Evolutionary conservation across 1,140 invertebrate genomes (phyloP).

Genomic region (Cheumatopsyche charites): DNA sequence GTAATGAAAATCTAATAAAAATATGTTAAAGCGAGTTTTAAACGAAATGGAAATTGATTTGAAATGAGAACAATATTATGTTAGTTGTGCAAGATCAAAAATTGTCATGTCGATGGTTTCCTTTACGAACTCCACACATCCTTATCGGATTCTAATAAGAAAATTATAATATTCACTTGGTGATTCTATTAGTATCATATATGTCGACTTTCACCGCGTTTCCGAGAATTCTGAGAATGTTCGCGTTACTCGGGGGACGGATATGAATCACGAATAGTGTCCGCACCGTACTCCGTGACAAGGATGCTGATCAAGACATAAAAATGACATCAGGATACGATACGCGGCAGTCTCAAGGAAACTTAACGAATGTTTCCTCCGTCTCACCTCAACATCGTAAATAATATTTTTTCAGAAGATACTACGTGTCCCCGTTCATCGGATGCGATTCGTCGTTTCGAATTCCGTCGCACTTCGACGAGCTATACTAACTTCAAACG

Average conservation of each 20-base stretch:
- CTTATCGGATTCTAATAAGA: neutral
- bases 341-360: constrained; percentile 21
- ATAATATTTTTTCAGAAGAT: neutral
- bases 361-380: constrained; percentile 35
- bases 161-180: neutral
- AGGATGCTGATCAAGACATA: constrained; percentile 28
- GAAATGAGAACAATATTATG: too few species aligned
- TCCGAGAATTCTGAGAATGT: constrained; percentile 8
- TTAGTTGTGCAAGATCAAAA: too few species aligned
- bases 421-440: too few species aligned
- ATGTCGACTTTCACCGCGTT: constrained; percentile 21
- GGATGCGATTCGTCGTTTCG: too few species aligned
- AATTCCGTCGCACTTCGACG: too few species aligned
- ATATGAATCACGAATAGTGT: constrained; percentile 28
- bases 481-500: too few species aligned
- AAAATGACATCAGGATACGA: constrained; percentile 25
- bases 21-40: too few species aligned
- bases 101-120: too few species aligned
- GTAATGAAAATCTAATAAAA: too few species aligned
- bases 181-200: neutral
- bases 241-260: neutral
- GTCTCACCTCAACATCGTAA: constrained; percentile 16
- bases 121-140: too few species aligned
- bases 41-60: too few species aligned
- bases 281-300: constrained; percentile 18